Conservation (phyloP, 2,888 invertebrate species). For the Scaptomyza reducta region DNA sequence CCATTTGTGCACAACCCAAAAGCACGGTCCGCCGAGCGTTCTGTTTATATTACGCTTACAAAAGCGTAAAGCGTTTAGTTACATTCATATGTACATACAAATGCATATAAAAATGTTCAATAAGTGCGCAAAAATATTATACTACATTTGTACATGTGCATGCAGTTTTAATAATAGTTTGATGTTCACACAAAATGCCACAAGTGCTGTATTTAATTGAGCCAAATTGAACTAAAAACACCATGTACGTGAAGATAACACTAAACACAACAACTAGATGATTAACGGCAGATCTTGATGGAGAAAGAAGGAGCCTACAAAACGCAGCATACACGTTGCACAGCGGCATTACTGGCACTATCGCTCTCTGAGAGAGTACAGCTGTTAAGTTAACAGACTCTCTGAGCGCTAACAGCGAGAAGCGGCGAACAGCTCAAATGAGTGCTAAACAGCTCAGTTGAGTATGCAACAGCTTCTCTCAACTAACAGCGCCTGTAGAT, state of each 20-base stretch:
- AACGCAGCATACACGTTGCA: constrained; percentile 8
- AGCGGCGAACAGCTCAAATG: constrained; percentile 37
- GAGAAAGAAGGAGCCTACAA: constrained; percentile 1
- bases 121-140: constrained; percentile 13
- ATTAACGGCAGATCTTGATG: background rate
- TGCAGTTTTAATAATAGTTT: constrained; percentile 2
- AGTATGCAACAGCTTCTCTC: constrained; percentile 19
- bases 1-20: constrained; percentile 23
- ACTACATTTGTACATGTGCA: too few relatives aligned
- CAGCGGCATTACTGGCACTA: background rate
- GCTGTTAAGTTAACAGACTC: constrained; percentile 20
- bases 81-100: background rate
- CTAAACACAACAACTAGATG: background rate
- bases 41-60: constrained; percentile 4
- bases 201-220: background rate
- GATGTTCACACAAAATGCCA: background rate
- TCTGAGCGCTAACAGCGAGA: constrained; percentile 8
- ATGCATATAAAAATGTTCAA: background rate
- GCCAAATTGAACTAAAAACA: background rate
- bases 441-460: constrained; percentile 42
- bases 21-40: constrained; percentile 5
- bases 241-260: background rate
- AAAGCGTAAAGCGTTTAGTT: background rate
- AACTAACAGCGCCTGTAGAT: constrained; percentile 32
- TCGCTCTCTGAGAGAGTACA: constrained; percentile 25